Evolutionary conservation across 1,140 invertebrate genomes (phyloP).

Genomic region (Tetragnatha versicolor): DNA sequence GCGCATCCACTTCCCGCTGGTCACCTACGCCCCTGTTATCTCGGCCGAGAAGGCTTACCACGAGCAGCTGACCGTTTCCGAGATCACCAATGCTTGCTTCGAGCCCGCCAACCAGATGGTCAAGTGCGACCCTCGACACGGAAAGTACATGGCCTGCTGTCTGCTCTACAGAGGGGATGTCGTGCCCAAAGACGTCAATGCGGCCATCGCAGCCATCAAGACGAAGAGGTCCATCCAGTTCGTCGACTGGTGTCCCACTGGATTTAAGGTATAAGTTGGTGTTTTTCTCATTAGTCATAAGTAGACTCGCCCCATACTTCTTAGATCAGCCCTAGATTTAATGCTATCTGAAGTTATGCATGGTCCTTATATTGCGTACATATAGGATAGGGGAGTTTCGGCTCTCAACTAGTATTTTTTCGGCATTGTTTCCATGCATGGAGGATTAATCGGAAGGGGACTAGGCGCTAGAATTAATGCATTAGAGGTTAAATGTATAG

Average conservation of each 20-base stretch:
- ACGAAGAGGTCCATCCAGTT: constrained; percentile 75
- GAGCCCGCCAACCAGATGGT: constrained; percentile 57
- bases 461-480: too few species aligned
- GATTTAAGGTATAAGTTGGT: constrained; percentile 78
- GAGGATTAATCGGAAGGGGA: too few species aligned
- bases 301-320: too few species aligned
- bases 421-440: too few species aligned
- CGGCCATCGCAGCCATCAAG: constrained; percentile 54
- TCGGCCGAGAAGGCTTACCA: constrained; percentile 52
- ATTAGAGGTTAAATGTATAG: too few species aligned
- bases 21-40: constrained; percentile 53
- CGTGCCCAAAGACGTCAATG: constrained; percentile 55
- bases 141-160: constrained; percentile 56
- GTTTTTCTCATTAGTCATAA: too few species aligned
- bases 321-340: too few species aligned
- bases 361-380: too few species aligned
- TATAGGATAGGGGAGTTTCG: too few species aligned
- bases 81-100: constrained; percentile 56
- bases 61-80: constrained; percentile 53
- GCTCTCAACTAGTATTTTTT: too few species aligned
- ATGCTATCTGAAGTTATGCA: too few species aligned
- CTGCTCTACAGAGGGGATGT: constrained; percentile 53
- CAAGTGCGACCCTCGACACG: constrained; percentile 55
- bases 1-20: constrained; percentile 75
- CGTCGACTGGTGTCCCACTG: constrained; percentile 90